These are phyloP conservation scores for Peromyscus attwateri DNA, from an alignment of 2,797 vertebrate species.

Conservation along the genomic window DNA sequence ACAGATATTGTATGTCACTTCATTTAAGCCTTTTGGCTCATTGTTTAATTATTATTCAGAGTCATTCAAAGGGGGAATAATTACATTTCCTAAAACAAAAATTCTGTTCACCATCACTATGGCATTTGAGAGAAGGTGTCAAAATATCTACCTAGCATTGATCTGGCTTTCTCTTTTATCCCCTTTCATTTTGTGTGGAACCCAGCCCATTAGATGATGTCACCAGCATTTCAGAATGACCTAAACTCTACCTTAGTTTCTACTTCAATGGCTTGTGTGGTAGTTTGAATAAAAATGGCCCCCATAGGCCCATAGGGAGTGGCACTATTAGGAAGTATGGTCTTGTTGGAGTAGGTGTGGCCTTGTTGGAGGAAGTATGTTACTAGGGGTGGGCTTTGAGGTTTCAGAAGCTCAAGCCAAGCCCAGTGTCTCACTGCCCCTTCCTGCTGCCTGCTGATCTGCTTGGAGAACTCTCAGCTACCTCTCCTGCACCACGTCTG, in stretches of 20 bases:
- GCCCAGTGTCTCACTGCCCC: neutral
- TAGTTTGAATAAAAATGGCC: neutral
- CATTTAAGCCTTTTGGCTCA: neutral
- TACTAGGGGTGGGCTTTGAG: neutral
- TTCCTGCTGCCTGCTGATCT: neutral
- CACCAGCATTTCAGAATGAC: neutral
- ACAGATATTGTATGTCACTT: neutral
- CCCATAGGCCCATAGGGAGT: neutral
- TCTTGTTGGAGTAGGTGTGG: neutral
- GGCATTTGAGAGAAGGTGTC: neutral
- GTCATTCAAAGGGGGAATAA: neutral
- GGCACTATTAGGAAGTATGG: neutral
- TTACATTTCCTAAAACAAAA: constrained; percentile 62
- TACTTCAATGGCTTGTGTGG: neutral
- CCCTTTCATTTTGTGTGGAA: neutral
- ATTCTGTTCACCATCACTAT: neutral
- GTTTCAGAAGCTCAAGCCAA: neutral
- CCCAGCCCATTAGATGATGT: neutral
- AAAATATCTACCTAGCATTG: neutral
- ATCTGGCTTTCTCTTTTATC: neutral
- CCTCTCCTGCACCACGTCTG: neutral
- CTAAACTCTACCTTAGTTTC: neutral
- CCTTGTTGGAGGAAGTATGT: neutral
- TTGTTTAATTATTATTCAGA: constrained; percentile 29
- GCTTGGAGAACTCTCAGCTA: neutral